A percentile compares a stretch with the other conserved stretches of the same genome.
These are phyloP conservation scores for Melanerpes aurifrons DNA, from an alignment of 2,113 vertebrate genomes.

Conservation along the genomic window DNA sequence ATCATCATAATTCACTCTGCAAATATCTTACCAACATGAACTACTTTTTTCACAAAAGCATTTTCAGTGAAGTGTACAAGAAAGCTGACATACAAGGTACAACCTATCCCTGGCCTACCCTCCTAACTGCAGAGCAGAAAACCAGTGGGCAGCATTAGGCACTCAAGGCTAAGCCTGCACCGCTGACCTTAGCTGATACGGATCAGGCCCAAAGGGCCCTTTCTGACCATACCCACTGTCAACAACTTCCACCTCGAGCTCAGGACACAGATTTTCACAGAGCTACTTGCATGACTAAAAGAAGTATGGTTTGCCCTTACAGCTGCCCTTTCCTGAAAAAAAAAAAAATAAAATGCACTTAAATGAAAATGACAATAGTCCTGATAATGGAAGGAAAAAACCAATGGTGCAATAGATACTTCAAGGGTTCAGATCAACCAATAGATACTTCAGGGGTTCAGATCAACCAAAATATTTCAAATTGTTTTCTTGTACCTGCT, in stretches of 20 bases:
- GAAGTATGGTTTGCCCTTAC: not conserved
- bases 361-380: not conserved
- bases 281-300: not conserved
- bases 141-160: not conserved
- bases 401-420: not conserved
- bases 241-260: not conserved
- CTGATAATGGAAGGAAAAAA: not conserved
- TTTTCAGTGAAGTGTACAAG: not conserved
- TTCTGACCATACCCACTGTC: not conserved
- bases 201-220: slow-evolving; percentile 19
- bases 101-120: not conserved
- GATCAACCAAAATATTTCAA: not conserved
- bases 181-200: not conserved
- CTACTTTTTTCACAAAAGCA: not conserved
- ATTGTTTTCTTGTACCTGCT: not conserved
- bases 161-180: not conserved
- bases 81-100: not conserved
- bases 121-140: not conserved
- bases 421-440: not conserved
- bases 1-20: slow-evolving; percentile 21
- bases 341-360: not conserved
- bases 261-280: not conserved
- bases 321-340: not conserved
- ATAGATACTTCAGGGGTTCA: not conserved
- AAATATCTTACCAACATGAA: not conserved